Evolutionary conservation across 92 coral and sea anemone genomes (phyloP), one percentile per base, ranked within the genome.

Genomic region (Bergia puertoricense): DNA sequence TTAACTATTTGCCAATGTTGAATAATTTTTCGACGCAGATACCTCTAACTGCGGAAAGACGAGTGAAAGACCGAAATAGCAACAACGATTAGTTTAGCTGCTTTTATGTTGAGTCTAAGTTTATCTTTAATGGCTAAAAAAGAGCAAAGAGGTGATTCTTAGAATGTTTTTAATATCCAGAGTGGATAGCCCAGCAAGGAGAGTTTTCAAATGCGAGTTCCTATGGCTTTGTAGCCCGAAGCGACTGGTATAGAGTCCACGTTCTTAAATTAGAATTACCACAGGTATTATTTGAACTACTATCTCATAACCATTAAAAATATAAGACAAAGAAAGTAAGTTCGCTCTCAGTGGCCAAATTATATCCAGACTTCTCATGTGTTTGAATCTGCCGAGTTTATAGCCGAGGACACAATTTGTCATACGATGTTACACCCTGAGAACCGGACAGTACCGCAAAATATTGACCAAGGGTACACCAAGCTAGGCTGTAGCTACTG

Each of bases 191-290:
- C 45, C 67, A 79, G 82, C 67, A 79, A 79, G 82, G 43, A 79
- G n/a, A 22, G 82, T 50, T 23, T 10, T 50, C 81, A 37, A 74
- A 8, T 74, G 78, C 18, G 78, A 74, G 78, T 74, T 74, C 80
- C 14, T 16, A 76, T 42, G 46, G 50, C 45, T 84, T 69, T 48
- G 79, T 84, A 48, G 87, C 87, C 87, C 48, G 46, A 84, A 84
- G 87, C 87, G 67, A 71, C 87, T 36, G 45, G 65, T 37, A 45
- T 23, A 84, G 38, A 20, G 42, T 45, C 77, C 30, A 20, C 45
- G 72, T 42, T 48, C 87, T 46, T 50, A 51, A 84, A 84, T 84
- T 84, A 84, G 51, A 84, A 11, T 22, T 46, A 73, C n/a, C 87
- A 71, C 67, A 69, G 16, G 44, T 72, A 84, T 69, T 66, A 45